Evolutionary conservation across 1,140 invertebrate species (phyloP).

Genomic region (Steinernema khuongi): DNA sequence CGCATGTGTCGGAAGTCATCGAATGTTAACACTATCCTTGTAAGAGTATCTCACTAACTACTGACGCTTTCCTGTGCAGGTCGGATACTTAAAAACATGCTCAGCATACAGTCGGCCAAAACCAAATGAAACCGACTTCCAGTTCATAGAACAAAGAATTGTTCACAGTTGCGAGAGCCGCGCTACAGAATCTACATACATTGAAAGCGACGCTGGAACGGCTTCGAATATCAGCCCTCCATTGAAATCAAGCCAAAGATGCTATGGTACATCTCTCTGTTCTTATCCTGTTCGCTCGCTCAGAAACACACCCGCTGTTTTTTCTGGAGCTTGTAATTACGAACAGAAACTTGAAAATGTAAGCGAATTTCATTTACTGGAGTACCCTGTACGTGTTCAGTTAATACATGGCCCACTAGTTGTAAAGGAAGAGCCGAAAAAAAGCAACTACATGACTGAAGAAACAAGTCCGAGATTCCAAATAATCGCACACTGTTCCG

Average conservation of each 20-base stretch:
- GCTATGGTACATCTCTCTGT: not conserved
- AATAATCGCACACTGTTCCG: not conserved
- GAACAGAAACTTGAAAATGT: not conserved
- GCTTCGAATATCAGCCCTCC: not conserved
- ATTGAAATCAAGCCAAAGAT: not conserved
- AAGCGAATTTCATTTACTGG: not conserved
- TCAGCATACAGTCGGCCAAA: not conserved
- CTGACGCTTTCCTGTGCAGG: too few relatives aligned
- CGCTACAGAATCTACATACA: not conserved
- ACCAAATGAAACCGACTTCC: not conserved
- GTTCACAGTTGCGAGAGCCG: not conserved
- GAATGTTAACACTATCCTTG: not conserved
- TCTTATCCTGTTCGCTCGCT: not conserved
- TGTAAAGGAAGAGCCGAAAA: not conserved
- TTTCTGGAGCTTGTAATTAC: not conserved
- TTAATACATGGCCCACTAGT: not conserved
- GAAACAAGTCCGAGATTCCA: not conserved
- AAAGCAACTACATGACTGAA: not conserved
- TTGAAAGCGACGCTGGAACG: not conserved
- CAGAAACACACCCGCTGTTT: not conserved
- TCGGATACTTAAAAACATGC: not conserved
- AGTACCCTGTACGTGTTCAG: not conserved
- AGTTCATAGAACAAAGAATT: constrained; percentile 3
- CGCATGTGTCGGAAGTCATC: not conserved
- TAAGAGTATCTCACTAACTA: not conserved